Percentiles rank a stretch among this genome's conserved stretches.
Conservation (phyloP, 2,888 invertebrate genomes). For the Agriotes lineatus region DNA sequence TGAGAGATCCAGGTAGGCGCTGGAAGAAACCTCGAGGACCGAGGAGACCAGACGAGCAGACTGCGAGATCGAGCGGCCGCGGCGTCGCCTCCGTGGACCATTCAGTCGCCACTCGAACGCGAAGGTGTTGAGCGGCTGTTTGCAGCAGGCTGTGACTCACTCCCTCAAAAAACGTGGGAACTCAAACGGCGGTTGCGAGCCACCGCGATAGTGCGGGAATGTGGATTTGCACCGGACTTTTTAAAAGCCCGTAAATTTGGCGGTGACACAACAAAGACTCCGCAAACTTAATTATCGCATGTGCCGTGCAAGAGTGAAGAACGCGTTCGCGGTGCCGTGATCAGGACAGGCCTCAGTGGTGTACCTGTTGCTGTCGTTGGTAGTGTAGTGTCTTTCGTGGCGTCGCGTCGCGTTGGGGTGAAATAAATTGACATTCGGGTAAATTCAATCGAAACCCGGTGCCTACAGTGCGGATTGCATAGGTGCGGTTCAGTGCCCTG, state of each 20-base stretch:
- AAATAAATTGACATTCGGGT: slow-evolving; percentile 15
- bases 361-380: no score
- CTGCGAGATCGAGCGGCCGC: slow-evolving; percentile 24
- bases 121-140: slow-evolving; percentile 14
- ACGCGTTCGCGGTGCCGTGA: no score
- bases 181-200: slow-evolving; percentile 11
- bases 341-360: no score
- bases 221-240: background rate
- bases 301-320: no score
- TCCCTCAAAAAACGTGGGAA: slow-evolving; percentile 37
- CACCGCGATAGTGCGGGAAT: background rate
- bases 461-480: slow-evolving; percentile 16
- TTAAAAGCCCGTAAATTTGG: background rate
- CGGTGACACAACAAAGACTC: background rate
- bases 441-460: slow-evolving; percentile 28
- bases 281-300: no score
- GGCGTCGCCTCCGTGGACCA: slow-evolving; percentile 32
- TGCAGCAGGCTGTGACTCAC: slow-evolving; percentile 26
- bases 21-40: background rate
- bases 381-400: background rate
- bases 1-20: slow-evolving; percentile 18
- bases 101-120: slow-evolving; percentile 37
- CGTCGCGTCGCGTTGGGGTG: slow-evolving; percentile 3
- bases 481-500: slow-evolving; percentile 43
- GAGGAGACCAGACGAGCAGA: slow-evolving; percentile 28